phyloP scores from a whole-genome alignment of 2,797 vertebrate genomes.

The Sebastiscus albofasciatus region DNA sequence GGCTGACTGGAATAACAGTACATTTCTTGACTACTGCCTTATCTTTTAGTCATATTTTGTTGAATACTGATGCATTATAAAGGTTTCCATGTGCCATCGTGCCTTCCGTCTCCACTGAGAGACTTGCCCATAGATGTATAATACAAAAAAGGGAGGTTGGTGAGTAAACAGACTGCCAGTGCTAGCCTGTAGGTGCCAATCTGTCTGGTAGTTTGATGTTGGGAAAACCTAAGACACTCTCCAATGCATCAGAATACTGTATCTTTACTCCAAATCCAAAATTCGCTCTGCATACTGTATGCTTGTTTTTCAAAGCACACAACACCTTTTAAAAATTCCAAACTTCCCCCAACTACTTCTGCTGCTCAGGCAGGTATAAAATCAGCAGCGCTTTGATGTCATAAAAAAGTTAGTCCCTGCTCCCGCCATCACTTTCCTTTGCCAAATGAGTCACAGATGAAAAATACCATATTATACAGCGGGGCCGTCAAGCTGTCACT shows the following conservation, averaged over 20 bases:
- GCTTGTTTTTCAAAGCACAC: conserved; percentile 67
- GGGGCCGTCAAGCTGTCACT: conserved; percentile 83
- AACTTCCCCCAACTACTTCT: conserved; percentile 57
- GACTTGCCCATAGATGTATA: conserved; percentile 68
- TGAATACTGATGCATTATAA: conserved; percentile 40
- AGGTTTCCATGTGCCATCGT: conserved; percentile 54
- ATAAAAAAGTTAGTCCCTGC: conserved; percentile 65
- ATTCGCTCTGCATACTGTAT: conserved; percentile 46
- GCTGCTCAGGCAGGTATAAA: conserved; percentile 69
- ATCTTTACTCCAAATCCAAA: conserved; percentile 55
- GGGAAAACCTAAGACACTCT: conserved; percentile 58
- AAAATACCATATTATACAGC: conserved; percentile 84
- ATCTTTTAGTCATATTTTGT: conserved; percentile 31
- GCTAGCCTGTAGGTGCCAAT: conserved; percentile 74
- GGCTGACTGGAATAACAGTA: not conserved
- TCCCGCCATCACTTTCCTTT: conserved; percentile 66
- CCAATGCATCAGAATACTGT: conserved; percentile 65
- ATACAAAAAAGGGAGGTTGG: conserved; percentile 70
- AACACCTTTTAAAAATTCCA: conserved; percentile 53
- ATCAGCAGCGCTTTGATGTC: conserved; percentile 71
- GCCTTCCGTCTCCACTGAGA: conserved; percentile 58
- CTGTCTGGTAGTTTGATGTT: conserved; percentile 72
- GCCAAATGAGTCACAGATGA: conserved; percentile 83
- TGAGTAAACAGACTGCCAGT: conserved; percentile 70
- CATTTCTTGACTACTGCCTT: conserved; percentile 12